phyloP scores from a whole-genome alignment of 2,113 vertebrate genomes.

The Pelecanus crispus region DNA sequence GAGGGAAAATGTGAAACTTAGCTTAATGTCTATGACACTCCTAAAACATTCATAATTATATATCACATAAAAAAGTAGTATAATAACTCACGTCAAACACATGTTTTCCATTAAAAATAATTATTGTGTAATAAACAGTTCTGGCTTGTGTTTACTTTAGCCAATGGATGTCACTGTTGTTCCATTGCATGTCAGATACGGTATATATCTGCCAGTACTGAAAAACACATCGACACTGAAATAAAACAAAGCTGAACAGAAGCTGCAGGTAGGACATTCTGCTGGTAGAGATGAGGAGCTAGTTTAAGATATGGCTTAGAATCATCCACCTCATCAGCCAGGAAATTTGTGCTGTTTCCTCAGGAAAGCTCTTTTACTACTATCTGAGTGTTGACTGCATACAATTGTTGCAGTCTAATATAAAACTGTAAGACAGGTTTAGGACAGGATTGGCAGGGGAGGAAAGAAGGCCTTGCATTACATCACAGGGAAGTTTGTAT shows the following conservation, averaged over 20 bases:
- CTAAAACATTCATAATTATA: not conserved
- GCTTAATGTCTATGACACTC: not conserved
- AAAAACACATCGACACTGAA: not conserved
- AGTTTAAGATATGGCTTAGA: not conserved
- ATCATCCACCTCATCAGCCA: not conserved
- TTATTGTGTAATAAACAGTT: not conserved
- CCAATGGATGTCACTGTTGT: slow-evolving; percentile 68
- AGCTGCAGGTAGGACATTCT: not conserved
- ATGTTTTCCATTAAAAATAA: not conserved
- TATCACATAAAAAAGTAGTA: not conserved
- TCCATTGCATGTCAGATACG: not conserved
- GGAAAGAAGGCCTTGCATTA: not conserved
- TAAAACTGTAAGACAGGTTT: not conserved
- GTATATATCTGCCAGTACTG: not conserved
- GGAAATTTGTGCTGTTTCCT: not conserved
- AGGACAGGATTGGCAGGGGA: not conserved
- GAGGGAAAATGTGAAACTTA: not conserved
- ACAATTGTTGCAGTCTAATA: not conserved
- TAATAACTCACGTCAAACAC: not conserved
- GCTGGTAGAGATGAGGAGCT: not conserved
- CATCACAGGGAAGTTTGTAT: not conserved
- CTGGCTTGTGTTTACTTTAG: not conserved
- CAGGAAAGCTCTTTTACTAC: not conserved
- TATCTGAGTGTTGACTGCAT: not conserved
- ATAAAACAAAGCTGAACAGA: not conserved